A percentile compares a stretch with the other conserved stretches of the same genome.
These are phyloP conservation scores for Lasioglossum pauxillum DNA, from an alignment of 2,888 invertebrate genomes.

Conservation along the genomic window DNA sequence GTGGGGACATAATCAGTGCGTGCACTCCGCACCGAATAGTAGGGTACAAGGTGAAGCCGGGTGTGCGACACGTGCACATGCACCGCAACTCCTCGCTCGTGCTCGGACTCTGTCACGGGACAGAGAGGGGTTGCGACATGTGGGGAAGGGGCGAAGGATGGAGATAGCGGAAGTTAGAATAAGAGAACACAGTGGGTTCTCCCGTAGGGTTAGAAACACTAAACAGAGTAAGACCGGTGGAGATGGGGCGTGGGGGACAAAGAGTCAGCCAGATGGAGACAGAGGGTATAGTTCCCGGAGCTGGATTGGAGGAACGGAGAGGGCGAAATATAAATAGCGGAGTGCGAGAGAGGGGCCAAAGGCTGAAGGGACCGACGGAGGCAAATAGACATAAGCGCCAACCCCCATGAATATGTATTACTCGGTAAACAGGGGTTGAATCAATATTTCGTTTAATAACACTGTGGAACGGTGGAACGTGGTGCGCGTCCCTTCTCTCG, in stretches of 20 bases:
- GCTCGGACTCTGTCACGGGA: neutral
- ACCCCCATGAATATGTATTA: conserved; percentile 84
- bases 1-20: conserved; percentile 67
- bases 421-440: conserved; percentile 84
- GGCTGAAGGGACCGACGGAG: conserved; percentile 65
- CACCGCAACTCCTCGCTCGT: conserved; percentile 19
- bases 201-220: conserved; percentile 13
- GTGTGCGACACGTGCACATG: conserved; percentile 47
- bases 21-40: conserved; percentile 54
- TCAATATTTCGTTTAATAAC: conserved; percentile 85
- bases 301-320: conserved; percentile 1
- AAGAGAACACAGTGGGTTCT: neutral
- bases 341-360: conserved; percentile 33
- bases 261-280: neutral
- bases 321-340: conserved; percentile 14
- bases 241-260: neutral
- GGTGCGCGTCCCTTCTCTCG: conserved; percentile 63
- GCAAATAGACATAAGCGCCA: conserved; percentile 81
- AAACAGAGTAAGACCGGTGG: conserved; percentile 22
- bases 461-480: conserved; percentile 67
- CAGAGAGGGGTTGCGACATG: neutral
- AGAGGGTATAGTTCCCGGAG: neutral
- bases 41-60: conserved; percentile 44
- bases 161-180: neutral
- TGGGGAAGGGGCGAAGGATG: neutral